Base-by-base conservation (phyloP, 2,113 vertebrate genomes). In the Protomyctophum bolini region DNA sequence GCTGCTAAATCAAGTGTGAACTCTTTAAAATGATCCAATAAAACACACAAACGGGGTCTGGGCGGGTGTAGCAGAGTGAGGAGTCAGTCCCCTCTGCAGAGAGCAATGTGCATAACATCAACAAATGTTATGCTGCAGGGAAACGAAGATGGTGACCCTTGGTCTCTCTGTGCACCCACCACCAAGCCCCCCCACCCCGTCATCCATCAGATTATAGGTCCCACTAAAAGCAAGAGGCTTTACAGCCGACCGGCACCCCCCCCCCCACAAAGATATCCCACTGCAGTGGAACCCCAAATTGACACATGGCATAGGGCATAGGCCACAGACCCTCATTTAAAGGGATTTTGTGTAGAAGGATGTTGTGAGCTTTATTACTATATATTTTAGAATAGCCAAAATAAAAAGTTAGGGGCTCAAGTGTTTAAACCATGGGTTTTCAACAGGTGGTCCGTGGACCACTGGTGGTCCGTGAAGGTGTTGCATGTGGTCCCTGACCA, bases 131-230 rank as follows among this genome's bases (percentile, higher is more conserved):
- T 69, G 75, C 82, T 58, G 82, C 68, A 91, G 91, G 89, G 85
- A 93, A 96, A 94, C 92, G 89, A 94, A 93, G 91, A 91, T 91
- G 76, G 91, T 92, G 93, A 95, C 90, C 95, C 95, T 89, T 91
- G 84, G 94, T 91, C 91, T 86, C 90, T 79, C 86, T 90, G 21
- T 21, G 91, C 93, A 83, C 93, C 93, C 92, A 92, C 93, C 33
- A 41, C 33, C 33, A 3, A 41, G 2, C 33, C 33, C 33, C 33
- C 92, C 85, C 86, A 89, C 93, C 94, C 92, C 93, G 33, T 41
- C 95, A 96, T 97, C 94, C 94, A 96, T 98, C 96, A 98, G 93
- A 91, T 90, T 87, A 93, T 91, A 84, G 93, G 90, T 94, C 95
- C 94, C 94, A 95, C 95, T 98, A 96, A 95, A 96, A 94, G 92